A percentile compares a stretch with the other conserved stretches of the same genome.
phyloP scores from a whole-genome alignment of 2,797 vertebrate genomes.

The Iguana delicatissima region DNA sequence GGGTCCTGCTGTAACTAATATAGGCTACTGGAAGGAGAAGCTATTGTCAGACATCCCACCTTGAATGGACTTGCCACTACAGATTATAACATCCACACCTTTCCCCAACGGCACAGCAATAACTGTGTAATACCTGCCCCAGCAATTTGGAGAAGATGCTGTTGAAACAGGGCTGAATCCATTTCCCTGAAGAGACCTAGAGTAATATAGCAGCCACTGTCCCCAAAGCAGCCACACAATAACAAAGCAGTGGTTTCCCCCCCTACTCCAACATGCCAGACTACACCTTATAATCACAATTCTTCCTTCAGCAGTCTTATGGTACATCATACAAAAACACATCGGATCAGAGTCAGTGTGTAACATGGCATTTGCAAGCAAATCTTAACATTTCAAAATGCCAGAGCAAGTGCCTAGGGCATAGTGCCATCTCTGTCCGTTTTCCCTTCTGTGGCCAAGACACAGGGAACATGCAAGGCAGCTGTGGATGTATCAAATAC shows the following conservation, averaged over 20 bases:
- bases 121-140: conserved; percentile 4
- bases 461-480: background rate
- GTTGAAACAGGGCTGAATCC: conserved; percentile 29
- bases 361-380: conserved; percentile 26
- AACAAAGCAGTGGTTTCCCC: conserved; percentile 10
- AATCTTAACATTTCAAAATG: conserved; percentile 44
- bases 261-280: conserved; percentile 9
- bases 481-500: background rate
- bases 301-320: conserved; percentile 8
- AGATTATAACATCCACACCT: conserved; percentile 4
- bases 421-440: background rate
- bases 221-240: conserved; percentile 35
- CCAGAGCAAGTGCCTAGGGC: conserved; percentile 14
- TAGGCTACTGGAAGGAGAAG: background rate
- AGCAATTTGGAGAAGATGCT: conserved; percentile 34
- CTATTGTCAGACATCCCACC: background rate
- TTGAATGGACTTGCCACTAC: conserved; percentile 3
- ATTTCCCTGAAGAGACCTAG: conserved; percentile 38
- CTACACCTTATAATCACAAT: conserved; percentile 33
- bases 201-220: conserved; percentile 43
- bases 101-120: conserved; percentile 16
- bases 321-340: conserved; percentile 23
- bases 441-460: background rate
- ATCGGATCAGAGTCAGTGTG: background rate
- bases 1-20: background rate